These are phyloP conservation scores for Tinea semifulvella DNA, from an alignment of 2,888 invertebrate genomes.

Conservation along the genomic window DNA sequence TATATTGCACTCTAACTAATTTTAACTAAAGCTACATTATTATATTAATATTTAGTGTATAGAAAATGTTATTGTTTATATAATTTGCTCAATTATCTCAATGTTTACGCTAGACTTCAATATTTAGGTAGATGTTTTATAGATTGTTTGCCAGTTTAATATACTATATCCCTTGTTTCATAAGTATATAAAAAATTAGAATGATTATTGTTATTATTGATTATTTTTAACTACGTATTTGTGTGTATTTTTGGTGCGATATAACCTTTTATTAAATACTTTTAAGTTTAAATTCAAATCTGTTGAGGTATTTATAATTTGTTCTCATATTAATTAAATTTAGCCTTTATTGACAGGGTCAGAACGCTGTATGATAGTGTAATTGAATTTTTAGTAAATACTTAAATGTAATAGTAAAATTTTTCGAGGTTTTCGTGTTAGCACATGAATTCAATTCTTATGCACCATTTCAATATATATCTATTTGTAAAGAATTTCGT, in stretches of 20 bases:
- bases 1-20: no score
- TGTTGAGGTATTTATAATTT: slow-evolving; percentile 12
- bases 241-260: slow-evolving; percentile 14
- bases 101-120: slow-evolving; percentile 53
- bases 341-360: slow-evolving; percentile 63
- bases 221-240: slow-evolving; percentile 11
- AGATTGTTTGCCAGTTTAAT: slow-evolving; percentile 17
- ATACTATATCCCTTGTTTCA: neutral
- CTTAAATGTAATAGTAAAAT: slow-evolving; percentile 48
- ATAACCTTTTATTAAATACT: slow-evolving; percentile 16
- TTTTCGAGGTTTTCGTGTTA: slow-evolving; percentile 44
- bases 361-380: slow-evolving; percentile 50
- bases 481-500: slow-evolving; percentile 9
- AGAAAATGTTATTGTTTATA: slow-evolving; percentile 52
- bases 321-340: slow-evolving; percentile 26
- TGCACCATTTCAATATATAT: slow-evolving; percentile 35
- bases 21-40: no score
- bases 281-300: slow-evolving; percentile 8
- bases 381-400: slow-evolving; percentile 48
- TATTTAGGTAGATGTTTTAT: slow-evolving; percentile 43
- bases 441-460: slow-evolving; percentile 45
- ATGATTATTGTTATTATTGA: neutral
- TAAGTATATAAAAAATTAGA: neutral
- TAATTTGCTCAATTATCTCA: slow-evolving; percentile 64
- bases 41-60: slow-evolving; percentile 10